phyloP scores from a whole-genome alignment of 2,113 vertebrate genomes.

The Hirundichthys speculiger region DNA sequence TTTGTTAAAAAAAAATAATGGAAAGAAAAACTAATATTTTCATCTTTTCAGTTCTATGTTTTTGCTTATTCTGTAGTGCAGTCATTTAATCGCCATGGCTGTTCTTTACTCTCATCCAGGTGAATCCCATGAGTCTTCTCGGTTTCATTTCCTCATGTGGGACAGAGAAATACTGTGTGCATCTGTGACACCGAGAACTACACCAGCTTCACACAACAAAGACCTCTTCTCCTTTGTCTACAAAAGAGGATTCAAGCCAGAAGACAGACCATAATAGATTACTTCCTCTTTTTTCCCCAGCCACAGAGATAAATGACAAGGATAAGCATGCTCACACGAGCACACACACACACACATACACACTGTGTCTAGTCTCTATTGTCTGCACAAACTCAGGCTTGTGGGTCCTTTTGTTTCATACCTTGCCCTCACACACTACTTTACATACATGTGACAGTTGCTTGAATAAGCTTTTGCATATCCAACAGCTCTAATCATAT shows the following conservation, averaged over 20 bases:
- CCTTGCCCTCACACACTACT: conserved; percentile 6
- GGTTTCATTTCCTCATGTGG: too few relatives aligned
- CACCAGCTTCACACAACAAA: conserved; percentile 56
- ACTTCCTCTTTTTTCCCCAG: conserved; percentile 62
- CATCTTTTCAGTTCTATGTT: too few relatives aligned
- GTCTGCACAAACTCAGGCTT: conserved; percentile 32
- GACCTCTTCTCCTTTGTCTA: conserved; percentile 65
- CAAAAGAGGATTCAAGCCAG: conserved; percentile 68
- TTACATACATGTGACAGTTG: conserved; percentile 32
- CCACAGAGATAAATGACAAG: conserved; percentile 57
- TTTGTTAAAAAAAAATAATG: too few relatives aligned
- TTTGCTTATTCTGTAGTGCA: too few relatives aligned
- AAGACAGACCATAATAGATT: conserved; percentile 56
- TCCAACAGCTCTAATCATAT: not conserved
- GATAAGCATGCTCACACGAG: conserved; percentile 26
- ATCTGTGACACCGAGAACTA: conserved; percentile 21
- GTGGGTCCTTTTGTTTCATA: conserved; percentile 16
- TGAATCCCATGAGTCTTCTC: too few relatives aligned
- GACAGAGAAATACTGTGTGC: too few relatives aligned
- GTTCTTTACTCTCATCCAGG: too few relatives aligned
- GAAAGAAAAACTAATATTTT: too few relatives aligned
- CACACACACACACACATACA: conserved; percentile 13
- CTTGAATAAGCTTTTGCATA: conserved; percentile 21
- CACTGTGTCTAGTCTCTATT: conserved; percentile 24
- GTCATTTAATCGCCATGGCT: too few relatives aligned